phyloP scores from a whole-genome alignment of 2,888 invertebrate species.

The Aricia artaxerxes region DNA sequence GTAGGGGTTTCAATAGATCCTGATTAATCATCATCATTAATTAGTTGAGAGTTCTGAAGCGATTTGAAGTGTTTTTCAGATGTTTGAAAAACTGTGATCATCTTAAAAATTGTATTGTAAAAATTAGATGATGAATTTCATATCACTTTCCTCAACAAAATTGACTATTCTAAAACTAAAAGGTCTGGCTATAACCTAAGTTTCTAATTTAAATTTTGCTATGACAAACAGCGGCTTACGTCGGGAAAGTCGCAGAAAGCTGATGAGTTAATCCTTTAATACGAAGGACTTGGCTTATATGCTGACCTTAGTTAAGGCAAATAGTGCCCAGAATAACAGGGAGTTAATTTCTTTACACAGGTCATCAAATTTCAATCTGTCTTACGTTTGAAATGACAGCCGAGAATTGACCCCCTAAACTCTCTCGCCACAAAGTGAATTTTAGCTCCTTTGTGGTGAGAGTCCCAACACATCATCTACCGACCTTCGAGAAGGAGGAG shows the following conservation, averaged over 20 bases:
- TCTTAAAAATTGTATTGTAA: no score
- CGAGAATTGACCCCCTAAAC: no score
- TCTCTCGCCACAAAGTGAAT: no score
- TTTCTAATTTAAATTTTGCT: conserved; percentile 7
- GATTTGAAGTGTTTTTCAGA: neutral
- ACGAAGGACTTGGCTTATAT: conserved; percentile 24
- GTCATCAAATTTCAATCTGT: no score
- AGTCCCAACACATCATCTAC: no score
- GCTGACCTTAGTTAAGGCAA: conserved; percentile 31
- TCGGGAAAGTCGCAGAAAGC: conserved; percentile 20
- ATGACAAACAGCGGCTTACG: conserved; percentile 17
- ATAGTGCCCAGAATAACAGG: conserved; percentile 22
- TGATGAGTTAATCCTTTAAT: conserved; percentile 24
- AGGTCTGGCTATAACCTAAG: neutral
- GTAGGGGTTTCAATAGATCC: conserved; percentile 13
- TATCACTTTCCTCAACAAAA: no score
- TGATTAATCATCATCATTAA: conserved; percentile 11
- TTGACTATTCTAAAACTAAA: neutral
- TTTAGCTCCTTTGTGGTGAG: no score
- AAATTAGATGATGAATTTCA: no score
- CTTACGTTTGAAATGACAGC: no score
- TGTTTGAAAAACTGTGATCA: no score
- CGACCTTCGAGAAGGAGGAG: no score
- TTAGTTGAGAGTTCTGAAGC: neutral
- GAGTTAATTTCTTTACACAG: neutral